Conservation (phyloP, 2,113 vertebrate genomes). For the Desmodus rotundus region DNA sequence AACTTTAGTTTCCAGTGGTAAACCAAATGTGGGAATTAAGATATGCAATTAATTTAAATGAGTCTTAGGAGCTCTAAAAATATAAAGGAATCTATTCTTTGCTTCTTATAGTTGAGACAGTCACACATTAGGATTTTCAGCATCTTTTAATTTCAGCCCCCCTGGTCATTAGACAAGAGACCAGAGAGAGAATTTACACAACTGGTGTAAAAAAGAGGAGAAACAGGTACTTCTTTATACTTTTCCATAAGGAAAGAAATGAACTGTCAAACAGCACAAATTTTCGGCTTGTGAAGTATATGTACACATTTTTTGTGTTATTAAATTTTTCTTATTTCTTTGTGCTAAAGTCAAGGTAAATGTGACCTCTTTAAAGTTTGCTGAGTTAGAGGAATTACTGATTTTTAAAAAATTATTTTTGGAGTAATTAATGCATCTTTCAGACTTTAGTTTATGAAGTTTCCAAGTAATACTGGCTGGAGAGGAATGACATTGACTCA, state of each 20-base stretch:
- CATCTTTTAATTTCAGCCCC: neutral
- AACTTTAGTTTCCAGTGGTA: slow-evolving; percentile 34
- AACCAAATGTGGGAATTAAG: slow-evolving; percentile 1
- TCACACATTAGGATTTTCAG: slow-evolving; percentile 1
- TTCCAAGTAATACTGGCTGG: neutral
- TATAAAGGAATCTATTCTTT: neutral
- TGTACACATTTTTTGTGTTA: neutral
- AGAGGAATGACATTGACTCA: neutral
- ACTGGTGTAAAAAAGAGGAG: neutral
- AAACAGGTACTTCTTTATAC: neutral
- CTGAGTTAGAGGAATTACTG: neutral
- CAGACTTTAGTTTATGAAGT: neutral
- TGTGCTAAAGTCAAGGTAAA: slow-evolving; percentile 29
- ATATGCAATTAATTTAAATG: slow-evolving; percentile 4
- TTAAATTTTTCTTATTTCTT: neutral
- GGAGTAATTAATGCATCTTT: neutral
- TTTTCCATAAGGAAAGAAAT: slow-evolving; percentile 6
- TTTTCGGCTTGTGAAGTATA: neutral
- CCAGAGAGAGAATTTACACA: neutral
- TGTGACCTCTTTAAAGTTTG: neutral
- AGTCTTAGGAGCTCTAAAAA: slow-evolving; percentile 14
- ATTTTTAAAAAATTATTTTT: neutral
- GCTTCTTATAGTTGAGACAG: neutral
- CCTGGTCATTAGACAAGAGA: neutral
- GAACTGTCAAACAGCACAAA: neutral